Evolutionary conservation across 1,140 invertebrate species (phyloP).

Genomic region (Penaeus indicus): DNA sequence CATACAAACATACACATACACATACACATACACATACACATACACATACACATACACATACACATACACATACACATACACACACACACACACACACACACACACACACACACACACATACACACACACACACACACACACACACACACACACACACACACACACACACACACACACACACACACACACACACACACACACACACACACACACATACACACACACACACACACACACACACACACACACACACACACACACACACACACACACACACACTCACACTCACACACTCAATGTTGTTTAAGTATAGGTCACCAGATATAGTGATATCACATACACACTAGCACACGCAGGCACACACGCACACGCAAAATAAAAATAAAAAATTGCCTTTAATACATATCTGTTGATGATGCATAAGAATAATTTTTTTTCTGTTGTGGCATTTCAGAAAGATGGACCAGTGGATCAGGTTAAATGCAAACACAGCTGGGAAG

Average conservation of each 20-base stretch:
- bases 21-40: too few relatives aligned
- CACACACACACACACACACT: neutral
- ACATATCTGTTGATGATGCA: neutral
- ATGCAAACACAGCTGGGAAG: constrained; percentile 7
- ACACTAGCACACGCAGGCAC: neutral
- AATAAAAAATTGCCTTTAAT: neutral
- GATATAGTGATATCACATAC: too few relatives aligned
- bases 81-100: constrained; percentile 1
- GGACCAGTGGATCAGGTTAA: constrained; percentile 19
- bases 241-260: neutral
- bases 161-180: neutral
- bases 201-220: neutral
- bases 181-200: constrained; percentile 5
- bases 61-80: neutral
- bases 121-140: neutral
- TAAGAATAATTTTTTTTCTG: neutral
- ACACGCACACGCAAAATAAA: neutral
- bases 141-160: neutral
- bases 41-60: neutral
- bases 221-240: neutral
- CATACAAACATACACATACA: neutral
- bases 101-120: neutral
- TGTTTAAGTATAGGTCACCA: too few relatives aligned
- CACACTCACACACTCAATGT: neutral
- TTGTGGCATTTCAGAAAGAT: neutral